Evolutionary conservation across 2,888 invertebrate genomes (phyloP).

Genomic region (Eumerus sabulonum): DNA sequence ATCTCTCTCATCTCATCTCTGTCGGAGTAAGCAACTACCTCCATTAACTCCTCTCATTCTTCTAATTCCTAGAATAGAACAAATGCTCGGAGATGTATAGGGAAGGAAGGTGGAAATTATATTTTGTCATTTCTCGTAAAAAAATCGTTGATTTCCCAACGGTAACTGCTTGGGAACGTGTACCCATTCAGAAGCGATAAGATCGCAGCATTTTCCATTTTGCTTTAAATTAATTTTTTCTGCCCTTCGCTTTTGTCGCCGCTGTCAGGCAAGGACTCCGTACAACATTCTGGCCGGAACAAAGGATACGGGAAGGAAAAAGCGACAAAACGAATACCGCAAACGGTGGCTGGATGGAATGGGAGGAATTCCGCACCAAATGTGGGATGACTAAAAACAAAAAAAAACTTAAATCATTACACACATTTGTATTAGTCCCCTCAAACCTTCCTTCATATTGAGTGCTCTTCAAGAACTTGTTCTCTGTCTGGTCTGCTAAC

Average conservation of each 20-base stretch:
- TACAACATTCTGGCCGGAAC: background rate
- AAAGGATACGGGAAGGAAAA: conserved; percentile 10
- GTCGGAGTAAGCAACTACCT: conserved; percentile 6
- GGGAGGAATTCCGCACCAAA: conserved; percentile 6
- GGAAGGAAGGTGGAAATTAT: conserved; percentile 25
- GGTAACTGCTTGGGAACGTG: conserved; percentile 57
- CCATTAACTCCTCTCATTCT: conserved; percentile 40
- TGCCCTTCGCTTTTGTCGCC: background rate
- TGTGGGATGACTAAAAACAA: conserved; percentile 3
- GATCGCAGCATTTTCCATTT: conserved; percentile 56
- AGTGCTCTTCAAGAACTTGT: conserved; percentile 12
- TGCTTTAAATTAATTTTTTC: conserved; percentile 43
- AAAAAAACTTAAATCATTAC: conserved; percentile 53
- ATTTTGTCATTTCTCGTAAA: conserved; percentile 51
- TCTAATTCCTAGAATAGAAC: conserved; percentile 4
- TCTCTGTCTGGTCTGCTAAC: conserved; percentile 45
- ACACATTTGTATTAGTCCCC: conserved; percentile 58
- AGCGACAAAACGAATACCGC: background rate
- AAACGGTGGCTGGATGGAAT: conserved; percentile 12
- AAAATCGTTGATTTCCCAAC: conserved; percentile 59
- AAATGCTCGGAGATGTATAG: too few species aligned
- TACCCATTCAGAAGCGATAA: conserved; percentile 61
- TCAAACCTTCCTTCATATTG: conserved; percentile 53
- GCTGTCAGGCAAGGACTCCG: too few species aligned
- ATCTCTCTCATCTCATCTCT: background rate